phyloP scores from a whole-genome alignment of 2,113 vertebrate species.

The Cromileptes altivelis region DNA sequence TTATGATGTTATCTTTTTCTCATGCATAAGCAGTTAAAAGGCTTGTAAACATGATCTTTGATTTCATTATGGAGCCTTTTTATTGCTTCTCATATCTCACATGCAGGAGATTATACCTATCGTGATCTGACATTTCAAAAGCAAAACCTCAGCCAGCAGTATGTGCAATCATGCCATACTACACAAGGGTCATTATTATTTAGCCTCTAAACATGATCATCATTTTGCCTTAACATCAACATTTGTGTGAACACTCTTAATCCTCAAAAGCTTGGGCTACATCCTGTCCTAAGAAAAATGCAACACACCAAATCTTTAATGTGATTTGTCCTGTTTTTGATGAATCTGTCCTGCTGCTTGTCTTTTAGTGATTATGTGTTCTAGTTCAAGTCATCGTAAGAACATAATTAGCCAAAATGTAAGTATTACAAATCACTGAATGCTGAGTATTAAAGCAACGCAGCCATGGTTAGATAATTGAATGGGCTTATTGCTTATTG shows the following conservation, averaged over 20 bases:
- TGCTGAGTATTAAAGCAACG: too few relatives aligned
- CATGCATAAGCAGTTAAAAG: not conserved
- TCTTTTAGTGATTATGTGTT: not conserved
- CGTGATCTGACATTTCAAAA: not conserved
- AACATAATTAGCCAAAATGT: not conserved
- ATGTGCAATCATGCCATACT: not conserved
- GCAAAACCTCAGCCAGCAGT: not conserved
- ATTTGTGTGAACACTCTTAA: not conserved
- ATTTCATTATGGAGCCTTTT: conserved; percentile 9
- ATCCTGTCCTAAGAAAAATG: not conserved
- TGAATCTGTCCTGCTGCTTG: not conserved
- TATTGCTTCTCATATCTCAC: conserved; percentile 38
- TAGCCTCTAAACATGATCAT: not conserved
- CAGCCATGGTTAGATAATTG: too few relatives aligned
- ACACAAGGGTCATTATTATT: not conserved
- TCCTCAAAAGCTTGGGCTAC: not conserved
- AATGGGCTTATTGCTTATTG: too few relatives aligned
- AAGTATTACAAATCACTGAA: too few relatives aligned
- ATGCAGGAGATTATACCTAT: not conserved
- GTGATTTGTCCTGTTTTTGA: not conserved
- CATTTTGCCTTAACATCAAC: not conserved
- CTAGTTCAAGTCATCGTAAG: not conserved
- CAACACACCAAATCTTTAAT: not conserved
- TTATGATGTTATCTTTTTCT: not conserved
- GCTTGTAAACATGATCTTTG: conserved; percentile 37